A percentile compares a stretch with the other conserved stretches of the same genome.
Conservation (phyloP, 2,113 vertebrate species). For the Coptodon bakossiorum region DNA sequence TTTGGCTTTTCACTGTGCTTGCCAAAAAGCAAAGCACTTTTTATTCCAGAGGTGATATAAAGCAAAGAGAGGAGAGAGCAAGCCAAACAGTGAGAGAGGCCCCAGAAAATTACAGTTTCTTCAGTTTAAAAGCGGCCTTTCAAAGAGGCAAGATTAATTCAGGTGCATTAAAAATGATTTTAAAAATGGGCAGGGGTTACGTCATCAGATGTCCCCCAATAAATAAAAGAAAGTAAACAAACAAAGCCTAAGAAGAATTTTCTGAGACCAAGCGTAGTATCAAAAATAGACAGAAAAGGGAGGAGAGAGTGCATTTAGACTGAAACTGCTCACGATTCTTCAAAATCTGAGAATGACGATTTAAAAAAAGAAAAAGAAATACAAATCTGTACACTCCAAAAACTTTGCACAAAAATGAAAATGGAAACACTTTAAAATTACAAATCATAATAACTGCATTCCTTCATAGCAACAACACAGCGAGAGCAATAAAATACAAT, state of each 20-base stretch:
- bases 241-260: not conserved
- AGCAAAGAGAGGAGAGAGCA: not conserved
- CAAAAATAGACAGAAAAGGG: not conserved
- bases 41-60: conserved; percentile 2
- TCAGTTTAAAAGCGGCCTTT: conserved; percentile 13
- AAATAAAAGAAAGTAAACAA: not conserved
- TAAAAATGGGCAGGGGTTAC: conserved; percentile 3
- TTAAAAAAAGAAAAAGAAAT: not conserved
- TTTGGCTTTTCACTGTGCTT: not conserved
- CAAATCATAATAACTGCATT: not conserved
- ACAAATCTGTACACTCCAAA: not conserved
- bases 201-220: not conserved
- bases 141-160: not conserved
- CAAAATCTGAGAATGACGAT: not conserved
- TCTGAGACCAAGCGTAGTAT: rapidly evolving
- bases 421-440: not conserved
- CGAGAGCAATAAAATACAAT: rapidly evolving
- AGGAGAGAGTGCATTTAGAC: not conserved
- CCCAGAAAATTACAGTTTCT: conserved; percentile 16
- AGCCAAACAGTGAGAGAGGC: not conserved
- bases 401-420: not conserved
- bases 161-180: not conserved
- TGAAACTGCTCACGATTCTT: not conserved
- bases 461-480: rapidly evolving
- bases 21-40: conserved; percentile 22